Evolutionary conservation across 2,113 vertebrate species (phyloP), one percentile per base, ranked within the genome.

Genomic region (Scomber colias): DNA sequence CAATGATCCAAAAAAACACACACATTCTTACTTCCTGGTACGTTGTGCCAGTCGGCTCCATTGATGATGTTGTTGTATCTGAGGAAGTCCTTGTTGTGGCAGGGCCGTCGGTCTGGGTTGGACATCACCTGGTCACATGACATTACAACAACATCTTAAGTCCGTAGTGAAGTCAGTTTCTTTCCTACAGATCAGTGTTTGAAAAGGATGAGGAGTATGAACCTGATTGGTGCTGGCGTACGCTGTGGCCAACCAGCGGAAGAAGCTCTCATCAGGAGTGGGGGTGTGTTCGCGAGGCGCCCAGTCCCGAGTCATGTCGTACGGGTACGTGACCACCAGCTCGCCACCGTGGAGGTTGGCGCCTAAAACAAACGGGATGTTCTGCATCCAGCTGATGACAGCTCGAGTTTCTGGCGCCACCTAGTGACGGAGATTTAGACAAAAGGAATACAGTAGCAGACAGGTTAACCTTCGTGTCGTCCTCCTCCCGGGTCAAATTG

Each of bases 281-380:
- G 94, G 93, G 0, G 94, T 94, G 89, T 89, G 90, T 65, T 97
- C 92, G 69, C 91, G 91, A 49, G 96, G 86, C 13, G 90, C 86
- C 96, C 96, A 0, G 86, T 95, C 92, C 13, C 77, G 79, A 14
- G 93, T 94, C 94, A 94, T 95, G 90, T 95, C 94, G 2, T 81
- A 95, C 0, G 94, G 95, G 83, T 96, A 99, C 3, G 97, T 97
- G 60, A 98, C 97, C 24, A 99, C 92, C 79, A 96, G 94, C 88
- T 99, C 98, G 0, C 98, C 98, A 0, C 97, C 97, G 0, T 98
- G 98, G 60, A 99, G 90, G 88, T 97, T 99, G 12, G 97, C 97
- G 4, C 97, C 95, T 35, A 99, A 94, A 2, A 98, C 98, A 0
- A 99, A 99, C 0, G 97, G 97, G 88, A 95, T 96, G 87, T 95